Conservation (phyloP, 2,113 vertebrate species). For the Anthoscopus minutus region DNA sequence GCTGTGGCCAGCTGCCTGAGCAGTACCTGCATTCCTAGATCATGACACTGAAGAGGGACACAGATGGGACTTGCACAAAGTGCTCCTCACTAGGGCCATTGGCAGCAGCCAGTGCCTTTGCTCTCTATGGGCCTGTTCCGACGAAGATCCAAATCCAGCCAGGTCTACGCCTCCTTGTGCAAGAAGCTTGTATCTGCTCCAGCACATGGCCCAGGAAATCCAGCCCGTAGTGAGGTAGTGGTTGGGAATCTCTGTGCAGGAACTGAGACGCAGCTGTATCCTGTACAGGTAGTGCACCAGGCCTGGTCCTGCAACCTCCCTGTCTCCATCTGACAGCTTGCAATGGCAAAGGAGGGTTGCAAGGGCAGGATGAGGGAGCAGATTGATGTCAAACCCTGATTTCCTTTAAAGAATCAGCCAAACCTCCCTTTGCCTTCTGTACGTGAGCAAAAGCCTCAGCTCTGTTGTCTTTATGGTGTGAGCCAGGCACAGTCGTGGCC, state of each 20-base stretch:
- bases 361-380: background rate
- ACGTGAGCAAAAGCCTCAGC: background rate
- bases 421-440: background rate
- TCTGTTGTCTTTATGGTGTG: background rate
- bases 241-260: background rate
- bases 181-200: background rate
- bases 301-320: background rate
- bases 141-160: background rate
- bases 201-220: background rate
- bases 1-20: background rate
- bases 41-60: background rate
- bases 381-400: background rate
- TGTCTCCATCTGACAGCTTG: background rate
- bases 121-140: background rate
- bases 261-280: background rate
- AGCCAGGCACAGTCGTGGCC: background rate
- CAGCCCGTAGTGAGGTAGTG: background rate
- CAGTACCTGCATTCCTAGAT: constrained; percentile 5
- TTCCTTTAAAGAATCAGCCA: background rate
- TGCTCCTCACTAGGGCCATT: background rate
- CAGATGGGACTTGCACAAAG: background rate
- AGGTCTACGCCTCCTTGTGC: background rate
- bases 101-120: background rate
- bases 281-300: background rate
- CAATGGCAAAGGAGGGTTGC: background rate